Conservation (phyloP, 1,140 invertebrate species). For the Drosophila kohkoa region DNA sequence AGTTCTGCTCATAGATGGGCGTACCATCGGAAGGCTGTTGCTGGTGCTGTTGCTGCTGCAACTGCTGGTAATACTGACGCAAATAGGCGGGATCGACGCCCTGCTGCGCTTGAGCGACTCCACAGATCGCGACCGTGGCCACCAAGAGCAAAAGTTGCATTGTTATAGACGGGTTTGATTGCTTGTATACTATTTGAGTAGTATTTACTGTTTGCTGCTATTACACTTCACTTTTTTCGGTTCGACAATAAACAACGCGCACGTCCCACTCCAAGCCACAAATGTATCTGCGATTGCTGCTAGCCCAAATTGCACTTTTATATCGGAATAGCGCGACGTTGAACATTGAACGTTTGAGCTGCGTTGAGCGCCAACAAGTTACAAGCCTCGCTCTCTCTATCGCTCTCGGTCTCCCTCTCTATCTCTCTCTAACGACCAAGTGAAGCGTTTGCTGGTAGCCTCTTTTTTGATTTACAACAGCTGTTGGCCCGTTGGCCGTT, state of each 20-base stretch:
- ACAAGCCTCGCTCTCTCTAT: not conserved
- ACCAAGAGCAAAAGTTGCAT: conserved; percentile 72
- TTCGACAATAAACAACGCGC: conserved; percentile 42
- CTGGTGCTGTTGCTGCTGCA: conserved; percentile 72
- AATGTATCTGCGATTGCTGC: conserved; percentile 71
- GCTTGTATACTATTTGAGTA: conserved; percentile 3
- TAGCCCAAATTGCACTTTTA: conserved; percentile 79
- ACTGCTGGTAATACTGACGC: conserved; percentile 81
- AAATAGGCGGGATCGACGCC: conserved; percentile 83
- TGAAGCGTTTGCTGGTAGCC: conserved; percentile 42
- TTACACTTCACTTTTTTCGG: conserved; percentile 39
- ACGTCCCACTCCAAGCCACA: conserved; percentile 69
- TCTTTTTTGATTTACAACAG: conserved; percentile 80
- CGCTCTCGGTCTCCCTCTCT: not conserved
- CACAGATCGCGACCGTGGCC: conserved; percentile 69
- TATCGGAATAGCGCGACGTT: conserved; percentile 53
- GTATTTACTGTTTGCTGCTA: conserved; percentile 15
- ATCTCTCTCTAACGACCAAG: conserved; percentile 32
- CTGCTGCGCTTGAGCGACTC: conserved; percentile 62
- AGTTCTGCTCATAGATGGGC: conserved; percentile 83
- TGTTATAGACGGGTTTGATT: conserved; percentile 14
- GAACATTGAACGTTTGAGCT: conserved; percentile 10
- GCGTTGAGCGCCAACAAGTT: conserved; percentile 29
- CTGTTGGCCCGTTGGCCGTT: conserved; percentile 54
- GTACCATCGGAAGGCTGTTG: conserved; percentile 70